A percentile compares a stretch with the other conserved stretches of the same genome.
Conservation (phyloP, 2,113 vertebrate genomes). For the Oenanthe melanoleuca region DNA sequence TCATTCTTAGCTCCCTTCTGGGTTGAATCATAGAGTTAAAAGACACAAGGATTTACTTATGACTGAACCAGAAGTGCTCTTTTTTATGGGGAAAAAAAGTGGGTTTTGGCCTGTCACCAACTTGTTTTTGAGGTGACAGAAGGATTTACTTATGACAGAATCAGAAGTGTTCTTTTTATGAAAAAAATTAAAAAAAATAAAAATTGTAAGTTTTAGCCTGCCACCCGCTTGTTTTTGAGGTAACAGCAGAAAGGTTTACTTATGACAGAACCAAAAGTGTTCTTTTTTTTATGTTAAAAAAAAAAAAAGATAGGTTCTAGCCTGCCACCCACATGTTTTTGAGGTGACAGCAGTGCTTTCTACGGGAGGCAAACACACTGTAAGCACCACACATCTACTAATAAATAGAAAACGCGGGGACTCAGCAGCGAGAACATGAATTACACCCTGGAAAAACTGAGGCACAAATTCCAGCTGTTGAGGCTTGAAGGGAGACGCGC, state of each 20-base stretch:
- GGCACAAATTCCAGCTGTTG: not conserved
- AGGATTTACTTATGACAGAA: too few relatives aligned
- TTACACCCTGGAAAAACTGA: not conserved
- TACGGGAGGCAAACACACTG: not conserved
- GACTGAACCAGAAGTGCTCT: not conserved
- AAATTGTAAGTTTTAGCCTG: not conserved
- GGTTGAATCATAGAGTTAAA: not conserved
- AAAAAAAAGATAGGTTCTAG: not conserved
- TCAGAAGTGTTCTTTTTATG: too few relatives aligned
- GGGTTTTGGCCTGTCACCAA: too few relatives aligned
- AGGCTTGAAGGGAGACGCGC: not conserved
- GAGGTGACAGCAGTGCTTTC: not conserved
- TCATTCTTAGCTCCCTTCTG: not conserved
- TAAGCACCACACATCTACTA: accelerated
- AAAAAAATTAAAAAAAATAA: too few relatives aligned
- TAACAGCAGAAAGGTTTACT: not conserved
- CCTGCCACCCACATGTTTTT: not conserved
- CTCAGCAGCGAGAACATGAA: not conserved
- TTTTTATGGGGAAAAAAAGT: accelerated
- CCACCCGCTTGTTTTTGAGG: not conserved
- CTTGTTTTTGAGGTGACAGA: too few relatives aligned
- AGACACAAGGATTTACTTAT: not conserved
- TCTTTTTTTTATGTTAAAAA: too few relatives aligned
- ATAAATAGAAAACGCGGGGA: not conserved
- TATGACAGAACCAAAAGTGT: too few relatives aligned